Percentiles rank a stretch among this genome's conserved stretches.
phyloP scores from a whole-genome alignment of 2,797 vertebrate genomes.

The Darevskia nairensis region DNA sequence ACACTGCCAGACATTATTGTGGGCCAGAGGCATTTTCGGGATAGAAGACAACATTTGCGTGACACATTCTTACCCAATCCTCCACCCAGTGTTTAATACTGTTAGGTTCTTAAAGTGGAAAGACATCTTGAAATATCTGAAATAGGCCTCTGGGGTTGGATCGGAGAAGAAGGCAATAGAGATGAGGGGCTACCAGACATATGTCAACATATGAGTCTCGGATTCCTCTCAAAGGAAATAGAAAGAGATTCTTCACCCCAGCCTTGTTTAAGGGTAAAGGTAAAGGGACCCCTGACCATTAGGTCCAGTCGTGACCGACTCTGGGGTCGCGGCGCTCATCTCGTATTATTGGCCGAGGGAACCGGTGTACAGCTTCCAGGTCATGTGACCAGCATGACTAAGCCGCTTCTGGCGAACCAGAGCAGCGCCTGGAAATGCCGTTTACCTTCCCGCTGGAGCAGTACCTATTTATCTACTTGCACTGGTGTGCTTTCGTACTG shows the following conservation, averaged over 20 bases:
- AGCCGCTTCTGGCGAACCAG: too few species aligned
- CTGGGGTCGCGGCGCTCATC: too few species aligned
- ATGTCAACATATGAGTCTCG: background rate
- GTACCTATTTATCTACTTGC: too few species aligned
- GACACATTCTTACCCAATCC: accelerated
- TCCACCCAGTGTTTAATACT: background rate
- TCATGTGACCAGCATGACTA: too few species aligned
- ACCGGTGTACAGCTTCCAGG: too few species aligned
- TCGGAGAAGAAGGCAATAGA: background rate
- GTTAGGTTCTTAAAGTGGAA: background rate
- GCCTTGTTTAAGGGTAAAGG: background rate
- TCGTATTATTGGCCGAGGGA: too few species aligned
- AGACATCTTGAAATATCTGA: background rate
- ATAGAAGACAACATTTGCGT: background rate
- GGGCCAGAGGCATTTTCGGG: background rate
- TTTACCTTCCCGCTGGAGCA: too few species aligned
- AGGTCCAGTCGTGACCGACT: too few species aligned
- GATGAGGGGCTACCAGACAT: background rate
- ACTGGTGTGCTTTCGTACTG: too few species aligned
- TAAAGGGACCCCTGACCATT: too few species aligned
- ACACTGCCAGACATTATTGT: background rate
- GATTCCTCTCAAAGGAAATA: background rate
- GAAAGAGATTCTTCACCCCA: background rate
- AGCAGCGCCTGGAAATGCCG: too few species aligned
- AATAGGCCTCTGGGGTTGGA: background rate